phyloP scores from a whole-genome alignment of 2,888 invertebrate species.

The Cephus sareptanus region DNA sequence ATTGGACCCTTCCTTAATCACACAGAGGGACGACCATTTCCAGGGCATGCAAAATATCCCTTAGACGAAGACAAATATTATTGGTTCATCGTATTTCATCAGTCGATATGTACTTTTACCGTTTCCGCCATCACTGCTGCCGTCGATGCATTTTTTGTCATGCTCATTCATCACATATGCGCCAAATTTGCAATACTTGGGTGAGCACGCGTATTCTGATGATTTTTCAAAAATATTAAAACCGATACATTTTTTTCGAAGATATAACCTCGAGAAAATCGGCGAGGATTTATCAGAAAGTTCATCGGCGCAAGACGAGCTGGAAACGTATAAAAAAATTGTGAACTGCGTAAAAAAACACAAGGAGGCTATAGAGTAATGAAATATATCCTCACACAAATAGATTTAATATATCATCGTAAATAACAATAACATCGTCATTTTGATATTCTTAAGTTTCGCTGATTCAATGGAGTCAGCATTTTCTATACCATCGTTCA shows the following conservation, averaged over 20 bases:
- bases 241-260: not conserved
- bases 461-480: conserved; percentile 6
- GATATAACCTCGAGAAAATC: conserved; percentile 10
- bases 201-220: not conserved
- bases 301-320: conserved; percentile 2
- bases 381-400: too few species aligned
- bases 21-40: conserved; percentile 9
- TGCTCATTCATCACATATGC: conserved; percentile 15
- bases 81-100: conserved; percentile 4
- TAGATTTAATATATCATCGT: too few species aligned
- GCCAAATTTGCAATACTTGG: conserved; percentile 17
- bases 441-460: not conserved
- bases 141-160: conserved; percentile 11
- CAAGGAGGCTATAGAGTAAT: conserved; percentile 14
- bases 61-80: conserved; percentile 13
- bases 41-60: conserved; percentile 14
- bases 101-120: not conserved
- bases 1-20: too few species aligned
- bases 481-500: not conserved
- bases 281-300: not conserved
- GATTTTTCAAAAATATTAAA: not conserved
- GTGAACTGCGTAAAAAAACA: conserved; percentile 10
- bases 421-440: too few species aligned
- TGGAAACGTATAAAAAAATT: not conserved
- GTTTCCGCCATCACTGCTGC: conserved; percentile 5